Percentiles rank a stretch among this genome's conserved stretches.
phyloP scores from a whole-genome alignment of 2,797 vertebrate genomes.

The Carduelis carduelis region DNA sequence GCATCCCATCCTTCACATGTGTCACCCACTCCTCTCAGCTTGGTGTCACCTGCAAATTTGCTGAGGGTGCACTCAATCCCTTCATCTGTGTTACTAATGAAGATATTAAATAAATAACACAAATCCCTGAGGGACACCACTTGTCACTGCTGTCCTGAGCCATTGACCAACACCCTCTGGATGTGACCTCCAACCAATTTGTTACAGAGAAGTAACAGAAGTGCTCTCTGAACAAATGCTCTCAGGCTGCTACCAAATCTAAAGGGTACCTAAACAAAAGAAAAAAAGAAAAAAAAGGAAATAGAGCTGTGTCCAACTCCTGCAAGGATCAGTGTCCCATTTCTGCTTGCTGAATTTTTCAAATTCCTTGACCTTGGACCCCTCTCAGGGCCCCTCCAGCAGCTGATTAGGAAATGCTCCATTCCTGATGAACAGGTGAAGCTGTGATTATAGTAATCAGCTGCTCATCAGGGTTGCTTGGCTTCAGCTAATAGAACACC shows the following conservation, averaged over 20 bases:
- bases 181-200: not conserved
- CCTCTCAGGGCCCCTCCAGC: not conserved
- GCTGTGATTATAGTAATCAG: slow-evolving; percentile 46
- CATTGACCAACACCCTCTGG: not conserved
- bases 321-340: not conserved
- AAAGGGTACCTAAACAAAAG: not conserved
- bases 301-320: not conserved
- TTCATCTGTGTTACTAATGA: not conserved
- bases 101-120: not conserved
- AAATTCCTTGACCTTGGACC: not conserved
- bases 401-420: slow-evolving; percentile 17
- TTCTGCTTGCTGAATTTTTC: not conserved
- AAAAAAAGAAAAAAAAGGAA: not conserved
- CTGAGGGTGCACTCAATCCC: not conserved
- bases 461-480: slow-evolving; percentile 33
- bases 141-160: not conserved
- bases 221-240: not conserved
- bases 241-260: not conserved
- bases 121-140: not conserved
- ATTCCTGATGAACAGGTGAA: slow-evolving; percentile 15
- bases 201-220: not conserved
- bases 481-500: not conserved
- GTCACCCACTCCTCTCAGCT: not conserved
- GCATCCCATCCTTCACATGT: not conserved
- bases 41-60: not conserved